Evolutionary conservation across 2,888 invertebrate genomes (phyloP).

Genomic region (Epirrhoe tristata): DNA sequence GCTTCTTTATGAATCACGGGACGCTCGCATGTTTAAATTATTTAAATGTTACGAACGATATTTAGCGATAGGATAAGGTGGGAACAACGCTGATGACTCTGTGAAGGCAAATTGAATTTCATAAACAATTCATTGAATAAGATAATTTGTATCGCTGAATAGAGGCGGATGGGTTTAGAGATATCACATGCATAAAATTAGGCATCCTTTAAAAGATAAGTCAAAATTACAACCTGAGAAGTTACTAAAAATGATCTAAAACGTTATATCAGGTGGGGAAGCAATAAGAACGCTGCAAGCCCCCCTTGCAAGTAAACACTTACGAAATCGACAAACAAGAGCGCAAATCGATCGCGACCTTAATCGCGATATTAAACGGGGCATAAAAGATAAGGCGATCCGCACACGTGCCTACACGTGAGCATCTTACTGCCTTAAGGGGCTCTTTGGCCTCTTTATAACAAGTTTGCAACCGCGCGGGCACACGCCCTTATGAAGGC

Average conservation of each 20-base stretch:
- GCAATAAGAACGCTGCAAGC: slow-evolving; percentile 38
- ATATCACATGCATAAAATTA: background rate
- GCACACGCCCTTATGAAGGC: slow-evolving; percentile 71
- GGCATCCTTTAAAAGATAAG: no score
- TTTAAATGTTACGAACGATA: slow-evolving; percentile 28
- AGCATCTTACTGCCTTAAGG: slow-evolving; percentile 57
- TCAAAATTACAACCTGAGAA: no score
- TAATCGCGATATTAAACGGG: slow-evolving; percentile 63
- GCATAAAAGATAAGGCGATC: slow-evolving; percentile 63
- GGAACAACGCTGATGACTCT: slow-evolving; percentile 5
- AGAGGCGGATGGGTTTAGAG: background rate
- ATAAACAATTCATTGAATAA: background rate
- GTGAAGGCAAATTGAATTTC: background rate
- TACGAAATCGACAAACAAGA: slow-evolving; percentile 57
- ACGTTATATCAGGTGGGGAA: slow-evolving; percentile 11
- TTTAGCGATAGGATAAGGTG: slow-evolving; percentile 20
- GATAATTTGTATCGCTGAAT: background rate
- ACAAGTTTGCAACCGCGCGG: slow-evolving; percentile 69
- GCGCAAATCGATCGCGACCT: slow-evolving; percentile 59
- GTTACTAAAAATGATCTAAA: background rate
- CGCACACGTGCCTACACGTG: slow-evolving; percentile 62
- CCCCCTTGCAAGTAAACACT: slow-evolving; percentile 50
- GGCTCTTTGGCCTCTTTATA: slow-evolving; percentile 72
- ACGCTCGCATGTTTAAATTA: slow-evolving; percentile 30
- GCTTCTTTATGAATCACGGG: slow-evolving; percentile 40